These are phyloP conservation scores for Cecropterus lyciades DNA, from an alignment of 1,140 invertebrate genomes.

Conservation along the genomic window DNA sequence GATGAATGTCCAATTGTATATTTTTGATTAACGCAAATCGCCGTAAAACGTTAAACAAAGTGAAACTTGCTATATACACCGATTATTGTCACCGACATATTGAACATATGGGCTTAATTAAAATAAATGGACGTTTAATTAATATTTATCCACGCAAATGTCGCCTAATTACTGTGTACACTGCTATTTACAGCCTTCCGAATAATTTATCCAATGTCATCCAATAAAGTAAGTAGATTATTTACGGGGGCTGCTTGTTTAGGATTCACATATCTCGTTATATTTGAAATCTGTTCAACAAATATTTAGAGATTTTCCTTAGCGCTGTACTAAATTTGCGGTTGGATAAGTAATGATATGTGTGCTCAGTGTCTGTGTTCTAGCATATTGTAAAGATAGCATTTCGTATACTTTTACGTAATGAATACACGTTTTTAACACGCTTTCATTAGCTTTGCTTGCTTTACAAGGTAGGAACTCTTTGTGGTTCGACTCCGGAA, in stretches of 20 bases:
- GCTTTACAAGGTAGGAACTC: no score
- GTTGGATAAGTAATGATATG: no score
- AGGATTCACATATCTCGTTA: constrained; percentile 15
- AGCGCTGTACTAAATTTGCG: background rate
- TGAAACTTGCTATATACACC: no score
- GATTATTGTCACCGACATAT: background rate
- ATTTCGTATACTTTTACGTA: no score
- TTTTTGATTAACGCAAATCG: background rate
- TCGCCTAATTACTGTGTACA: background rate
- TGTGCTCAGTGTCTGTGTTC: no score
- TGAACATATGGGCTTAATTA: constrained; percentile 1
- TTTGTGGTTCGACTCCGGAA: no score
- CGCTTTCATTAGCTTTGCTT: no score
- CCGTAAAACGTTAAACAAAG: background rate
- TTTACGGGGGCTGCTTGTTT: constrained; percentile 10
- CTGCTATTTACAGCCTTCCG: background rate
- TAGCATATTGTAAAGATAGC: no score
- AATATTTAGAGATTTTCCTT: constrained; percentile 24
- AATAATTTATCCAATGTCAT: constrained; percentile 9
- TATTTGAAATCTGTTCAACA: constrained; percentile 5
- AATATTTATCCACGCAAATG: constrained; percentile 1
- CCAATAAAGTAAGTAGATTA: background rate
- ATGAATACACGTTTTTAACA: no score
- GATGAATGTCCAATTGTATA: no score
- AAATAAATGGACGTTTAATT: constrained; percentile 18